Base-by-base conservation (phyloP, 2,113 vertebrate genomes). In the Speoplatyrhinus poulsoni region DNA sequence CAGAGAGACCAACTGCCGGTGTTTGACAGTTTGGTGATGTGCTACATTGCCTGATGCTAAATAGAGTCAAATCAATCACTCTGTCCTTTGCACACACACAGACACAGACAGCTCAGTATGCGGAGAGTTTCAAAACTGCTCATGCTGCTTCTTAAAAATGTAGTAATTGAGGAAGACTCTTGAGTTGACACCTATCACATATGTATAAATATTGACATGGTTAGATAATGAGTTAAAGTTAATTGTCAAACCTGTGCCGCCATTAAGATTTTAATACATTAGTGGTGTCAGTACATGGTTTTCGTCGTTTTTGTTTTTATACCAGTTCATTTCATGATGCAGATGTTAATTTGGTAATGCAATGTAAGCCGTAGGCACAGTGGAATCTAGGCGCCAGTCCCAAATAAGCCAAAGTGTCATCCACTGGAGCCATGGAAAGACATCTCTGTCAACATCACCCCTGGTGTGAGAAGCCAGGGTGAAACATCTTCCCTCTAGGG, bases 381-480 rank as follows among this genome's bases (percentile, higher is more conserved):
- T 41, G 36, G 36, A 41, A 41, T 7, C 36, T 1, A 41, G 36
- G 36, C 36, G 4, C 36, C 36, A 41, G 36, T 41, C 36, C 36
- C 7, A 41, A 41, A 41, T 41, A 41, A 41, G 7, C 36, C 36
- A 41, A 41, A 41, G 5, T 5, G 0, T 6, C 36, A 41, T 41
- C 36, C 4, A 41, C 36, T 41, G 36, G 36, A 41, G 36, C 36
- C 50, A 13, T 52, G 50, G 50, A n/a, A n/a, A 8, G 17, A 56
- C 54, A 17, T 19, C 17, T 56, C 54, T 56, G 50, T 80, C 77
- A 79, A 12, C 52, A 68, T 69, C 56, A 17, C 46, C 64, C 26
- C 64, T 71, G 67, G 75, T 76, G 73, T 46, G 64, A 12, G 15
- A 59, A 67, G 64, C 33, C 66, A 55, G 33, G 53, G 11, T 68